Conservation (phyloP, 2,888 invertebrate species). For the Himalopsyche japonica region DNA sequence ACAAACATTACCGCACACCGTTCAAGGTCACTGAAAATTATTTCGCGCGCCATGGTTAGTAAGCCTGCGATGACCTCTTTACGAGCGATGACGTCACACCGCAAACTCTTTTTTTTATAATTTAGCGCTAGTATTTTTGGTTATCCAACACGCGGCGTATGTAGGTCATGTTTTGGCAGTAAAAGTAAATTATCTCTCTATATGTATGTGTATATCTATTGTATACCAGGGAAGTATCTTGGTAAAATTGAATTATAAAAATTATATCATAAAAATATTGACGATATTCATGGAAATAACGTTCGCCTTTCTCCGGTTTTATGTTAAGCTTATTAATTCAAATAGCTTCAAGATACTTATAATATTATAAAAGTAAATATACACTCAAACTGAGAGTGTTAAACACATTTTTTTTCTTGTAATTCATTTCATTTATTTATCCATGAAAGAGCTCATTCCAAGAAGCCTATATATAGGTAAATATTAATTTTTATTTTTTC, state of each 20-base stretch:
- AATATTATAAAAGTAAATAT: no score
- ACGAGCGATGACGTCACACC: slow-evolving; percentile 14
- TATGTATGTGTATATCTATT: background rate
- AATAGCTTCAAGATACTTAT: no score
- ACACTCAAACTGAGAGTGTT: no score
- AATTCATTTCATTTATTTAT: no score
- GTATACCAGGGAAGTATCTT: background rate
- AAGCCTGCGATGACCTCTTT: slow-evolving; percentile 19
- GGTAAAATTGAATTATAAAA: background rate
- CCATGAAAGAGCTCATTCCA: no score
- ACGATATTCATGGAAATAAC: no score
- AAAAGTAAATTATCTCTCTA: background rate
- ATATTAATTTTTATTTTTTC: no score
- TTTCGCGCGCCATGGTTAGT: background rate
- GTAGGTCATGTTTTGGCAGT: slow-evolving; percentile 25
- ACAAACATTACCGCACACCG: background rate
- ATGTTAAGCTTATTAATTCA: no score
- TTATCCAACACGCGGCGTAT: slow-evolving; percentile 24
- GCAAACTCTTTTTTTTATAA: slow-evolving; percentile 5
- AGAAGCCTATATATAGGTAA: no score
- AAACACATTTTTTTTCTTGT: no score
- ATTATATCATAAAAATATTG: no score
- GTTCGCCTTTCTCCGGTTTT: no score
- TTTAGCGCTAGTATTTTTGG: slow-evolving; percentile 17
- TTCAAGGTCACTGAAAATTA: background rate